Base-by-base conservation (phyloP, 2,888 invertebrate species). In the Sphaerolaimus hirsutus region DNA sequence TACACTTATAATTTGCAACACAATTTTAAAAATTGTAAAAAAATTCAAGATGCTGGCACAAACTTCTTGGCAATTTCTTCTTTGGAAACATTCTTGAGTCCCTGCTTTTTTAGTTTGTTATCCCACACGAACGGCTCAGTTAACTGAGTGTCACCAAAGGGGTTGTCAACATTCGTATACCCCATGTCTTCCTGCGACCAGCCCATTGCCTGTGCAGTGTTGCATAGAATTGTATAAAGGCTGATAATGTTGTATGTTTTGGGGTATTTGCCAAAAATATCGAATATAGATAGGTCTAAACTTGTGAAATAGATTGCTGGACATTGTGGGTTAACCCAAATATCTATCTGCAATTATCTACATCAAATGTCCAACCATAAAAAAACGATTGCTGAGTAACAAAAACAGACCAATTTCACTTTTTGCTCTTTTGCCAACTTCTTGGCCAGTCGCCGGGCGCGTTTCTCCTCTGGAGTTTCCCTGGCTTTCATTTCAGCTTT, bases 151-250 rank as follows among this genome's bases (percentile, higher is more conserved):
- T 97, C 97, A 0, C 93, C 93, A 65, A 93, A 97, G 0, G 97
- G 97, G 68, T 97, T 97, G 66, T 97, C 91, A 45, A 81, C 80
- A 65, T 97, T 89, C 0, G 93, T 91, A 61, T 93, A 97, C 60
- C 86, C 54, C 50, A 69, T 64, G 50, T 87, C 75, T 64, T 91
- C 53, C 26, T 51, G 50, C 29, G 40, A 45, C 48, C 51, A 51
- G 25, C 53, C 53, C 25, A 37, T 40, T 12, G 17, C 17, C 10
- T 32, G 17, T n/a, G n/a, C n/a, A n/a, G n/a, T n/a, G 17, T 32
- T 32, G 10, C 32, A 32, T 12, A 32, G n/a, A n/a, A n/a, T n/a
- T n/a, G n/a, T n/a, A n/a, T n/a, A n/a, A n/a, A n/a, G n/a, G n/a
- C n/a, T n/a, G n/a, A n/a, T 32, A 32, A 12, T 32, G 17, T 32